These are phyloP conservation scores for Calyptomena viridis DNA, from an alignment of 2,113 vertebrate genomes.

Conservation along the genomic window DNA sequence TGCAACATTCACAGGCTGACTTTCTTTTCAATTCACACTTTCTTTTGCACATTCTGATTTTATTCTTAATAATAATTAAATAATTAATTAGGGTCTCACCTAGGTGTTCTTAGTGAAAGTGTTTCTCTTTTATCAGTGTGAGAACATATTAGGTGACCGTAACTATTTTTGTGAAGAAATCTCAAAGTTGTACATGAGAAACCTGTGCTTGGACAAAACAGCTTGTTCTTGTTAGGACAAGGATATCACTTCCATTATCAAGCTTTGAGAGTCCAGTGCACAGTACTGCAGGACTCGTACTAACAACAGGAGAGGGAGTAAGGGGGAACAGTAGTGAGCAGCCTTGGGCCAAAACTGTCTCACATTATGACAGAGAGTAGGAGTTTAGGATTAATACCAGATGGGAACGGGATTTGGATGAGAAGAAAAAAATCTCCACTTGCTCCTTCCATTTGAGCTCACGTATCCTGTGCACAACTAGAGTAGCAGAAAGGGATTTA, in stretches of 20 bases:
- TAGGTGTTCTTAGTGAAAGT: background rate
- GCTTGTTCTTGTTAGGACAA: background rate
- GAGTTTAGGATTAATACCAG: background rate
- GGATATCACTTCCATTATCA: background rate
- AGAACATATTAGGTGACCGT: background rate
- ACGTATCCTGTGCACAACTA: background rate
- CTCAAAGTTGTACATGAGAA: background rate
- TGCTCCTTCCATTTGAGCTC: background rate
- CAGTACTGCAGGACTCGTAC: background rate
- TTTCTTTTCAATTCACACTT: too few relatives aligned
- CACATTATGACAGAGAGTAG: too few relatives aligned
- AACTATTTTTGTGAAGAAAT: background rate
- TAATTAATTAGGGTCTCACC: background rate
- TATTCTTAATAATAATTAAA: background rate
- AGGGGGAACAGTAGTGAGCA: background rate
- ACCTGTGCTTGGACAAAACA: background rate
- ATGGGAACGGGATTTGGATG: background rate
- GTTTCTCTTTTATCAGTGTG: background rate
- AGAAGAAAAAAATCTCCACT: background rate
- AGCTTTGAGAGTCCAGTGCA: background rate
- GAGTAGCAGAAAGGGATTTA: background rate
- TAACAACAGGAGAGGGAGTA: fast-evolving
- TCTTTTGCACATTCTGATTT: background rate
- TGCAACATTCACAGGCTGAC: background rate
- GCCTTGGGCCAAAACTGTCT: background rate